A percentile compares a stretch with the other conserved stretches of the same genome.
phyloP scores from a whole-genome alignment of 2,113 vertebrate genomes.

The Poecile atricapillus region DNA sequence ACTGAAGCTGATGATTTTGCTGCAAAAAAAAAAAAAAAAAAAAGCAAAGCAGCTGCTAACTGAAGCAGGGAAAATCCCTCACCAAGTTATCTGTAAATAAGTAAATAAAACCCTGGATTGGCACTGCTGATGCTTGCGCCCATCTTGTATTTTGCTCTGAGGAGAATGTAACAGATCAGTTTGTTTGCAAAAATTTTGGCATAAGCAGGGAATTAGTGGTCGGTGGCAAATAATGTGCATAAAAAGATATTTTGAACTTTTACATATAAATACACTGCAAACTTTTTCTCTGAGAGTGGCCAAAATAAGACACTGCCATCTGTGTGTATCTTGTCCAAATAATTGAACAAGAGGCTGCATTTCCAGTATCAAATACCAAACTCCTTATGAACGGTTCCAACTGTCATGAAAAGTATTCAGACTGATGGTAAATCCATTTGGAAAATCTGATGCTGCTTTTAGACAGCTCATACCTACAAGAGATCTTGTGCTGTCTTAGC shows the following conservation, averaged over 20 bases:
- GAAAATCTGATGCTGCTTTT: neutral
- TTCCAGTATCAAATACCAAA: neutral
- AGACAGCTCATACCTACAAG: neutral
- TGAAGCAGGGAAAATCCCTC: neutral
- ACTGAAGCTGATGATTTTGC: neutral
- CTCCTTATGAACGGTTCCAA: neutral
- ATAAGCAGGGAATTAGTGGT: neutral
- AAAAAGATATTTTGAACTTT: neutral
- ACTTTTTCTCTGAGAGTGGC: neutral
- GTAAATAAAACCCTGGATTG: neutral
- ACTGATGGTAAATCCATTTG: neutral
- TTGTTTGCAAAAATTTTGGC: neutral
- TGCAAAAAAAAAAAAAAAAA: neutral
- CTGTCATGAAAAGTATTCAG: neutral
- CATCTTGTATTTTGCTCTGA: neutral
- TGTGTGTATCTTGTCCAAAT: neutral
- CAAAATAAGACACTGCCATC: neutral
- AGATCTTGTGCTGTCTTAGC: accelerated
- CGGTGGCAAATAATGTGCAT: neutral
- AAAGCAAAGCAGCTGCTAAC: neutral
- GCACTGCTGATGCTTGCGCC: neutral
- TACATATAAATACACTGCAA: neutral
- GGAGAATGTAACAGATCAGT: neutral
- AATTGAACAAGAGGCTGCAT: neutral
- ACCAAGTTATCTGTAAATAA: slow-evolving; percentile 14